Evolutionary conservation across 1,140 invertebrate species (phyloP), one percentile per base, ranked within the genome.

Genomic region (Lutraria rhynchaena): DNA sequence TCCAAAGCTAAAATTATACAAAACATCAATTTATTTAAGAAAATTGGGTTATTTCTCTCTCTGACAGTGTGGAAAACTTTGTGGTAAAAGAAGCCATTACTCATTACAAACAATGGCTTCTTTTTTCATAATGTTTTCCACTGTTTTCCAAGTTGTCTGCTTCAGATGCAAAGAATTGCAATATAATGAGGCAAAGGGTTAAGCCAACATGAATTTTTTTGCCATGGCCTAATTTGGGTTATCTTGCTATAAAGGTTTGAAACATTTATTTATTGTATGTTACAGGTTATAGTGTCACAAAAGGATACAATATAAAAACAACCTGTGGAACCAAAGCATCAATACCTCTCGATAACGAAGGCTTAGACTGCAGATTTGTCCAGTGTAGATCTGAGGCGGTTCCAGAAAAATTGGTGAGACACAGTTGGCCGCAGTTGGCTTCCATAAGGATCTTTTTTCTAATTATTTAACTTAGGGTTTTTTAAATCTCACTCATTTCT

Each of bases 261-360:
- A n/a, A 27, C 9, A 29, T 31, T 27, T 61, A 4, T 37, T 22
- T 44, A 22, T 55, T 55, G n/a, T 27, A 55, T 55, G n/a, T 33
- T 37, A 7, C 19, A 80, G 76, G 51, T 19, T 80, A 80, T 35
- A 70, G 55, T 29, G 53, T 80, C 0, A 81, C 87, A 17, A 49
- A 60, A 31, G 58, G 81, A 7, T 91, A 91, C 46, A 27, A 46
- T 0, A 81, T 91, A n/a, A 86, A 84, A 65, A 89, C 88, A 24
- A 88, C 75, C 0, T 91, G 89, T 83, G 89, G 90, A 5, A 91
- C 90, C 0, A 91, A 91, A 57, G 84, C 85, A 29, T 88, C 89
- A 70, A 78, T 90, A 19, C 88, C 90, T 41, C 5, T 51, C 7
- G 69, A 69, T 29, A 75, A 76, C 19, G 31, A 29, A 53, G 81